phyloP scores from a whole-genome alignment of 2,113 vertebrate genomes.

The Trachemys scripta region DNA sequence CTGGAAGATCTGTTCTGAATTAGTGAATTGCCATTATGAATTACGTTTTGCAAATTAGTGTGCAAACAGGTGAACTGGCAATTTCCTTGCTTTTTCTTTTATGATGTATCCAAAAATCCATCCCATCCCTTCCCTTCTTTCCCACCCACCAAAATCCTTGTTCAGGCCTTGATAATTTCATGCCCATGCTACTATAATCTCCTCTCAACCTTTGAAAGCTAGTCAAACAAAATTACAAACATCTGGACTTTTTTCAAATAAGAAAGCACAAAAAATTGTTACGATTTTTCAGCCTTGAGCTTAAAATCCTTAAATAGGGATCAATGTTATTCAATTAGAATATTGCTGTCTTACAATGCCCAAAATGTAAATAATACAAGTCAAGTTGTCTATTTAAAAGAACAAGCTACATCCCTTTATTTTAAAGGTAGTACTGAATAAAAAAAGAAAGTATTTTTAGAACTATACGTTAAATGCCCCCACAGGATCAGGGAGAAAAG shows the following conservation, averaged over 20 bases:
- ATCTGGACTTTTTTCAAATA: background rate
- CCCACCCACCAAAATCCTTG: conserved; percentile 38
- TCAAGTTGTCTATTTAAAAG: background rate
- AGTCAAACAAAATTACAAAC: conserved; percentile 42
- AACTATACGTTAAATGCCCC: background rate
- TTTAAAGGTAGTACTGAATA: background rate
- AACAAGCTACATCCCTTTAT: background rate
- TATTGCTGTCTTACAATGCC: background rate
- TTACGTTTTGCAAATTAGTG: background rate
- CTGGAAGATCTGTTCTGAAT: background rate
- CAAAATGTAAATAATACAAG: background rate
- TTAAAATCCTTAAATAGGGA: background rate
- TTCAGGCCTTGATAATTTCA: background rate
- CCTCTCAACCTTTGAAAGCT: conserved; percentile 57
- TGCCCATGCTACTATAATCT: conserved; percentile 28
- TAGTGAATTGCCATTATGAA: background rate
- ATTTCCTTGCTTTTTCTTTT: background rate
- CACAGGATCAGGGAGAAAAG: background rate
- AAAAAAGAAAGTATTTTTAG: background rate
- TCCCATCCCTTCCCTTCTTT: background rate
- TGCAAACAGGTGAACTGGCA: background rate
- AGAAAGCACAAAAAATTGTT: background rate
- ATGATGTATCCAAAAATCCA: background rate
- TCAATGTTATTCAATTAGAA: background rate
- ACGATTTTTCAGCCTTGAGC: conserved; percentile 10